A percentile compares a stretch with the other conserved stretches of the same genome.
phyloP scores from a whole-genome alignment of 2,113 vertebrate genomes.

The Pelusios castaneus region DNA sequence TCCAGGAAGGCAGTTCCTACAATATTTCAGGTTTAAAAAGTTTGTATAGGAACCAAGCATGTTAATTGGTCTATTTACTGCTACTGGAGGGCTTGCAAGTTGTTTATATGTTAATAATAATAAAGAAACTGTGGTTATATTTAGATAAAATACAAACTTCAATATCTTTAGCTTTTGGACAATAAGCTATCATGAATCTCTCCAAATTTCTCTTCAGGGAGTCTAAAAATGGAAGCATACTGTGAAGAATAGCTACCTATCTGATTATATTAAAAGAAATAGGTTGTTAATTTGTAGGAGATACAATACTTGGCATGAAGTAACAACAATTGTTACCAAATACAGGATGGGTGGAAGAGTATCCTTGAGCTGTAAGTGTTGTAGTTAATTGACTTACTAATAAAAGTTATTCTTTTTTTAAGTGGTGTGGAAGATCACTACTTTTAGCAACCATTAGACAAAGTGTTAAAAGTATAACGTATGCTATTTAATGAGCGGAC shows the following conservation, averaged over 20 bases:
- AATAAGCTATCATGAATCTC: neutral
- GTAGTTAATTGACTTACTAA: neutral
- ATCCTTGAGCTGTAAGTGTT: neutral
- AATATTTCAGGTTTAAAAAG: too few relatives aligned
- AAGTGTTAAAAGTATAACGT: too few relatives aligned
- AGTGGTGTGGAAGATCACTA: neutral
- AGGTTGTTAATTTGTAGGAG: too few relatives aligned
- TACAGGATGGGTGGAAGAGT: rapidly evolving
- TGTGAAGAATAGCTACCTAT: too few relatives aligned
- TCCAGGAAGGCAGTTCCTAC: too few relatives aligned
- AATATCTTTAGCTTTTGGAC: neutral
- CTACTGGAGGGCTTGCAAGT: neutral
- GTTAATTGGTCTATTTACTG: neutral
- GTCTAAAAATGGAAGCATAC: too few relatives aligned
- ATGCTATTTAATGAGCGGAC: too few relatives aligned
- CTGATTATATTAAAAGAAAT: too few relatives aligned
- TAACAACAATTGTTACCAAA: neutral
- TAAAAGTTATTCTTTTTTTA: neutral
- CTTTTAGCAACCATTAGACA: too few relatives aligned
- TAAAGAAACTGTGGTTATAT: neutral
- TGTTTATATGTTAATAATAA: neutral
- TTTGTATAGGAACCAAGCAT: neutral
- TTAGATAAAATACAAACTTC: neutral
- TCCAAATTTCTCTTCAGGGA: neutral
- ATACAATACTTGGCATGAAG: too few relatives aligned